Percentiles rank a stretch among this genome's conserved stretches.
Conservation (phyloP, 2,797 vertebrate genomes). For the Mus spretus region DNA sequence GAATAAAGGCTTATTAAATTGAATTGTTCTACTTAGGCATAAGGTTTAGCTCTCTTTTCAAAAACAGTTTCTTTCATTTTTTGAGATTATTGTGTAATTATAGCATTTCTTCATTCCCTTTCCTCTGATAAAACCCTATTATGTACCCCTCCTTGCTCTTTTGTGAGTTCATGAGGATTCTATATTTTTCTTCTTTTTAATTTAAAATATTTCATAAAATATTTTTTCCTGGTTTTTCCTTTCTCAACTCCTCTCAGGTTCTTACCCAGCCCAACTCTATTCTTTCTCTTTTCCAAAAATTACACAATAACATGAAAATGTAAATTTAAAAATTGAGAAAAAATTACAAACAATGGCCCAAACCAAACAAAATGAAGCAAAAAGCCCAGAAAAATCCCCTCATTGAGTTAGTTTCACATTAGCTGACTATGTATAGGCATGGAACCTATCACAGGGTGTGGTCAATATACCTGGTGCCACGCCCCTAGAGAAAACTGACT, state of each 20-base stretch:
- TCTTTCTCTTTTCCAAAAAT: background rate
- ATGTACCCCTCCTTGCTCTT: background rate
- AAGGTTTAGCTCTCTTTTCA: background rate
- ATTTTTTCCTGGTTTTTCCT: background rate
- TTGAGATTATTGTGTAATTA: no score
- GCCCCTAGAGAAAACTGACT: background rate
- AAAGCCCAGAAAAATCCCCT: background rate
- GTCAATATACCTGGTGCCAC: no score
- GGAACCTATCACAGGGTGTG: background rate
- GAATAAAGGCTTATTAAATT: slow-evolving; percentile 42
- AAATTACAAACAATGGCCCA: background rate
- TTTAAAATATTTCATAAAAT: background rate
- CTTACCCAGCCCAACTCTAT: background rate
- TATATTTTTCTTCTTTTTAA: background rate
- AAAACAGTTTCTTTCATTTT: background rate
- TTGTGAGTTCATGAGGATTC: background rate
- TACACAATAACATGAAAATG: background rate
- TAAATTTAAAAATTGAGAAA: background rate
- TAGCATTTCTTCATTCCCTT: background rate
- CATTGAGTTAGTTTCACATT: background rate
- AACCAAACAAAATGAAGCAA: background rate
- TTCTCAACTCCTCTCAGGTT: background rate
- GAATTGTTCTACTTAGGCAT: background rate
- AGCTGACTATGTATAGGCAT: background rate
- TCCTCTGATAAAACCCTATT: background rate